These are phyloP conservation scores for Erythrocebus patas DNA, from an alignment of 2,113 vertebrate species.

Conservation along the genomic window DNA sequence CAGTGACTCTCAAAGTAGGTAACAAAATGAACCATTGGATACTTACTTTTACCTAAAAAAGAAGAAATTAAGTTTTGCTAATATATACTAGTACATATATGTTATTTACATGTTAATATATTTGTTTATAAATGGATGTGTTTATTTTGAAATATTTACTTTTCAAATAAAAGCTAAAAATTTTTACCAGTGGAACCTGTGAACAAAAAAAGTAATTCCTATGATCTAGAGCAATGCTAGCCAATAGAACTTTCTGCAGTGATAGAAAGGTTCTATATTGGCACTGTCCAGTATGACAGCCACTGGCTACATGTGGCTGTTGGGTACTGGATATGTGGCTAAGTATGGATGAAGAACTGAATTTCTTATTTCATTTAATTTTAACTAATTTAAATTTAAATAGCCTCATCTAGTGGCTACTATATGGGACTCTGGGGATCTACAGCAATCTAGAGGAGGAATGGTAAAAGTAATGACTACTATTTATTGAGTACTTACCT, in stretches of 20 bases:
- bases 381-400: not conserved
- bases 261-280: not conserved
- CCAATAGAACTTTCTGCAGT: not conserved
- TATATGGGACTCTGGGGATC: not conserved
- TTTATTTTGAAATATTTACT: conserved; percentile 25
- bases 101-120: not conserved
- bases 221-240: not conserved
- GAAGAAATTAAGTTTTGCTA: not conserved
- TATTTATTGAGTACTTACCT: not conserved
- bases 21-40: not conserved
- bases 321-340: not conserved
- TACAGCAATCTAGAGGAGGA: not conserved
- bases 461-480: not conserved
- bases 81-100: not conserved
- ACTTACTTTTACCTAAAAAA: not conserved
- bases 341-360: not conserved
- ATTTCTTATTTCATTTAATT: not conserved
- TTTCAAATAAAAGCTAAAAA: conserved; percentile 16
- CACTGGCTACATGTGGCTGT: not conserved
- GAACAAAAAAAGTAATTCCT: not conserved
- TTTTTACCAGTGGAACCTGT: not conserved
- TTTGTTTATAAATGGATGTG: not conserved
- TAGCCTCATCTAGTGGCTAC: not conserved
- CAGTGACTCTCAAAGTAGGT: not conserved
- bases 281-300: not conserved